Base-by-base conservation (phyloP, 92 coral and sea anemone genomes). In the Palythoa grandiflora region DNA sequence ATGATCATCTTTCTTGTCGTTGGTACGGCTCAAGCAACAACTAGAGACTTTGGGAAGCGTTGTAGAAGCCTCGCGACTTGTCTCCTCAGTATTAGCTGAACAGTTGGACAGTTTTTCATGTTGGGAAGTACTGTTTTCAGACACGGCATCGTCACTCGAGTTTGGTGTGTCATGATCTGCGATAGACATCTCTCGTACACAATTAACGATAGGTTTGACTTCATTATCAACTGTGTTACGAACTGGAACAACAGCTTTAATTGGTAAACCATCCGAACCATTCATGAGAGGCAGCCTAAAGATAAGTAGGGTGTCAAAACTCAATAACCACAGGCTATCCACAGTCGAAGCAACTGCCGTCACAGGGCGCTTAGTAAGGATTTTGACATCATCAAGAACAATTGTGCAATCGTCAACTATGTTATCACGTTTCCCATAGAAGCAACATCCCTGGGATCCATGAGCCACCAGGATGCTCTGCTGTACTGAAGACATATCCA, bases 221-320 rank as follows among this genome's bases (percentile, higher is more conserved):
- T 79, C 28, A 57, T 17, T 61, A 15, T 38, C 59, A 3, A 40
- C 11, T 17, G 57, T 48, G 20, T 40, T 40, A 48, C 73, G n/a
- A 15, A 80, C 55, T 20, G 74, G 85, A 39, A 80, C 9, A 39
- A 21, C 73, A 36, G 16, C 37, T 12, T 74, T 44, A 12, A 61
- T 12, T 38, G 85, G 85, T n/a, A 47, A 38, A 15, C 44, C 85
- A 80, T 80, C 73, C 74, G 59, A 40, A 35, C 21, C 85, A 61
- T 7, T 65, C 17, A 17, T 13, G 28, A 80, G 19, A 21, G 85
- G 85, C 39, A 80, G 85, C 40, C 38, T 38, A 47, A 80, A 80
- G n/a, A 80, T 65, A 14, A 17, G 38, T 28, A 80, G 38, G 3
- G 57, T 65, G 39, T 44, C 50, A 28, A 38, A 50, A 61, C 85